A percentile compares a stretch with the other conserved stretches of the same genome.
Evolutionary conservation across 2,888 invertebrate genomes (phyloP).

Genomic region (Thalpophila matura): DNA sequence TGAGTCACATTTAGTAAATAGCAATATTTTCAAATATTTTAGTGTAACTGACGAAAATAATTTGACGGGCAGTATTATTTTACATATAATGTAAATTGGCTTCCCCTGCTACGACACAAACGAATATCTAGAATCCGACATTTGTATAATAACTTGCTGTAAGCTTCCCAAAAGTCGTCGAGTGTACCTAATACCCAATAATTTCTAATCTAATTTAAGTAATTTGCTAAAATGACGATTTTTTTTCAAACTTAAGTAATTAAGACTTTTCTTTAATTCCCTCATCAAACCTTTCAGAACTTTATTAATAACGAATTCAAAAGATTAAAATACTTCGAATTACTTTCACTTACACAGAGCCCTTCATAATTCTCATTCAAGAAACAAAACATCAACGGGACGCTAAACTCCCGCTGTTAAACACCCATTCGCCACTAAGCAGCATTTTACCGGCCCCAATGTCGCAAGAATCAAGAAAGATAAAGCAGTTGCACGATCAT

Average conservation of each 20-base stretch:
- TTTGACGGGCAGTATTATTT: not conserved
- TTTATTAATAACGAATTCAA: constrained; percentile 4
- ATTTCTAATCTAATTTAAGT: not conserved
- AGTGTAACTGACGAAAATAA: not conserved
- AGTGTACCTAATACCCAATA: not conserved
- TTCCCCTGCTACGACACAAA: not conserved
- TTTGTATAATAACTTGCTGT: not conserved
- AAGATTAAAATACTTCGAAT: constrained; percentile 2
- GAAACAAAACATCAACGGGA: constrained; percentile 39
- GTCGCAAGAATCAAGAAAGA: constrained; percentile 58
- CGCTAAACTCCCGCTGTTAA: constrained; percentile 18
- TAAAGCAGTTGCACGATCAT: constrained; percentile 67
- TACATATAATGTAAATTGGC: not conserved
- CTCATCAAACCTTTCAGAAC: constrained; percentile 11
- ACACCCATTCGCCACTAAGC: constrained; percentile 40
- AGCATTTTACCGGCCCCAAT: constrained; percentile 64
- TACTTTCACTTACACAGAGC: constrained; percentile 16
- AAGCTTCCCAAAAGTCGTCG: not conserved
- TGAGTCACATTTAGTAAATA: constrained; percentile 38
- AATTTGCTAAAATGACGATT: not conserved
- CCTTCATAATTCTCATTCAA: constrained; percentile 9
- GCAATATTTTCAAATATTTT: constrained; percentile 14
- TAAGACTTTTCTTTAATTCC: not conserved
- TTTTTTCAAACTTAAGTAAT: constrained; percentile 2
- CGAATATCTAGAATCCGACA: not conserved